Conservation (phyloP, 2,888 invertebrate genomes). For the Drosophila siamana region DNA sequence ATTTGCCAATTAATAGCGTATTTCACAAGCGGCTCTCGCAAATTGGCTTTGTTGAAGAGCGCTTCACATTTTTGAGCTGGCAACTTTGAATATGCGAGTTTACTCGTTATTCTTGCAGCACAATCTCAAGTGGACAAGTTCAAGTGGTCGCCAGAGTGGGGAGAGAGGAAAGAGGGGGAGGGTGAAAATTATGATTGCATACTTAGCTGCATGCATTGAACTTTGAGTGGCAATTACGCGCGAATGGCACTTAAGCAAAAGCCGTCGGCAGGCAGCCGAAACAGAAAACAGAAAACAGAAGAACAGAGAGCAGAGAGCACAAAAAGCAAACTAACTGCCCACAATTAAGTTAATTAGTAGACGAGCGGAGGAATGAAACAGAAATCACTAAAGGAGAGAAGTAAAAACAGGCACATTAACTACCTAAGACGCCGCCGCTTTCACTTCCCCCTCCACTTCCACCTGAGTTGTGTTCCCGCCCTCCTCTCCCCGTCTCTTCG, state of each 20-base stretch:
- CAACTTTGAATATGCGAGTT: too few relatives aligned
- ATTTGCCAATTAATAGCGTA: too few relatives aligned
- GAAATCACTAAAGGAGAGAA: constrained; percentile 1
- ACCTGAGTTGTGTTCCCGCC: background rate
- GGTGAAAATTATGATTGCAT: constrained; percentile 47
- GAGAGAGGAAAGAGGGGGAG: background rate
- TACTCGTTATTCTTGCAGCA: constrained; percentile 16
- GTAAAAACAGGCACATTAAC: constrained; percentile 28
- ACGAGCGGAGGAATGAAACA: constrained; percentile 17
- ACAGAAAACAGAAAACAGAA: constrained; percentile 12
- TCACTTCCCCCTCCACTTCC: background rate
- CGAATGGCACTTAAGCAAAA: constrained; percentile 32
- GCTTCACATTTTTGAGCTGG: constrained; percentile 3
- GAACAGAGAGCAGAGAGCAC: too few relatives aligned
- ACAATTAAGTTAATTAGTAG: constrained; percentile 71
- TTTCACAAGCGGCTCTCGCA: too few relatives aligned
- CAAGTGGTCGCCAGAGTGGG: constrained; percentile 18
- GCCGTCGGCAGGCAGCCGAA: background rate
- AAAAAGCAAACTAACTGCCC: constrained; percentile 45
- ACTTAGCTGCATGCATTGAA: constrained; percentile 40
- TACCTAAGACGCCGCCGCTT: constrained; percentile 9
- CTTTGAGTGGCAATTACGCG: constrained; percentile 45
- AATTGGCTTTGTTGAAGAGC: too few relatives aligned
- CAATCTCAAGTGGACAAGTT: constrained; percentile 33
- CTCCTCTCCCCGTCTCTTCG: background rate